These are phyloP conservation scores for Gallirallus australis DNA, from an alignment of 2,797 vertebrate species.

Conservation along the genomic window DNA sequence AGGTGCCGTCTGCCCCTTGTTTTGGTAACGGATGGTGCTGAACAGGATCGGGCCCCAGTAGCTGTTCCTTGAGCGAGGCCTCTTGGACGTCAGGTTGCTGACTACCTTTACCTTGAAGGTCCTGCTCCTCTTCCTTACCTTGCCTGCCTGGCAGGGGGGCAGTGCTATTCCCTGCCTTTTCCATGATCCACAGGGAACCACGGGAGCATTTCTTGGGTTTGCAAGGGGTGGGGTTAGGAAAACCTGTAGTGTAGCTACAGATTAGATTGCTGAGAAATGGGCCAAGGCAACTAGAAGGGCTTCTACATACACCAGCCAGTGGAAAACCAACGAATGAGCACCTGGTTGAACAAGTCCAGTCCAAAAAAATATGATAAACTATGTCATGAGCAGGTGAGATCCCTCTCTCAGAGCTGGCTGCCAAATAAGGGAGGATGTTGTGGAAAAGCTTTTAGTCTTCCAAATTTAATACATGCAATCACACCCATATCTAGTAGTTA, in stretches of 20 bases:
- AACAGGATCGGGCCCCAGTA: too few species aligned
- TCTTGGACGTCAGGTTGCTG: neutral
- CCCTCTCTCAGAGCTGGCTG: neutral
- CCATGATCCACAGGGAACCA: neutral
- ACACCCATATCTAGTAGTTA: too few species aligned
- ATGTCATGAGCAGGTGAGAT: rapidly evolving
- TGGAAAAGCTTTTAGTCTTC: neutral
- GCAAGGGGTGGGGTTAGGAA: neutral
- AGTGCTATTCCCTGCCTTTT: neutral
- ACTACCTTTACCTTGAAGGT: neutral
- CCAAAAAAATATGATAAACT: neutral
- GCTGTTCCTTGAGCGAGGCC: neutral
- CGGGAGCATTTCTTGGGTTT: neutral
- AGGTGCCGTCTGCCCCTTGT: neutral
- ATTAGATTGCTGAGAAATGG: too few species aligned
- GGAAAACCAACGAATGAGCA: neutral
- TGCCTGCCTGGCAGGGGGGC: too few species aligned
- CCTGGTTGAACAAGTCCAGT: neutral
- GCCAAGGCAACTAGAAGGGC: too few species aligned
- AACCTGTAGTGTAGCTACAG: too few species aligned
- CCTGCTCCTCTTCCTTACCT: neutral
- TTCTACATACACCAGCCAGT: neutral
- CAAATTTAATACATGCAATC: neutral
- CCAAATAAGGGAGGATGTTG: neutral
- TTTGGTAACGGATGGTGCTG: neutral